These are phyloP conservation scores for Apodemia zela DNA, from an alignment of 2,888 invertebrate genomes.

Conservation along the genomic window DNA sequence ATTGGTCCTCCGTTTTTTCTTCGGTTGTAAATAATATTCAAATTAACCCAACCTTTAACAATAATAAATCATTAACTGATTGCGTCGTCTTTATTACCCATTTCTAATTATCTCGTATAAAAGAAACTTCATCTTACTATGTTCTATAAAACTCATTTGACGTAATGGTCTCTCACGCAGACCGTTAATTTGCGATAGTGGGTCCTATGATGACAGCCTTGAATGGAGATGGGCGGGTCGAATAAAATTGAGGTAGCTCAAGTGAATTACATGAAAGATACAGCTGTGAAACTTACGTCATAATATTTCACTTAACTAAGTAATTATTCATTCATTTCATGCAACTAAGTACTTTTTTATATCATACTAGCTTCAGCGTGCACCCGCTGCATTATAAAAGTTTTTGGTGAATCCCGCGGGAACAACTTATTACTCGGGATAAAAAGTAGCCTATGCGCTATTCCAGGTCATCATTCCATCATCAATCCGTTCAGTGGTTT, in stretches of 20 bases:
- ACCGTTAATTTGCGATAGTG: conserved; percentile 55
- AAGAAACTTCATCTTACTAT: conserved; percentile 8
- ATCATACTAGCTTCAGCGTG: too few relatives aligned
- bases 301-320: not conserved
- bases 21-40: too few relatives aligned
- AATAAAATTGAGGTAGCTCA: conserved; percentile 31
- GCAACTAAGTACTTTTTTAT: too few relatives aligned
- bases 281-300: not conserved
- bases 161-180: conserved; percentile 40
- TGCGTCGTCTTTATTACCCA: not conserved
- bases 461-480: too few relatives aligned
- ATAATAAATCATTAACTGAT: not conserved
- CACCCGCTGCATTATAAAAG: too few relatives aligned
- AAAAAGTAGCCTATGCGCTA: too few relatives aligned
- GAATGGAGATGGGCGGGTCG: conserved; percentile 44
- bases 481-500: too few relatives aligned
- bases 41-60: too few relatives aligned
- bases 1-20: too few relatives aligned
- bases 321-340: not conserved
- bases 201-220: conserved; percentile 42
- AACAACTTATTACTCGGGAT: too few relatives aligned
- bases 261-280: conserved; percentile 9
- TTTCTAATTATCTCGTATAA: conserved; percentile 9
- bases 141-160: conserved; percentile 37
- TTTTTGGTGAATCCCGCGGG: too few relatives aligned